These are phyloP conservation scores for Cosmia trapezina DNA, from an alignment of 2,888 invertebrate genomes.

Conservation along the genomic window DNA sequence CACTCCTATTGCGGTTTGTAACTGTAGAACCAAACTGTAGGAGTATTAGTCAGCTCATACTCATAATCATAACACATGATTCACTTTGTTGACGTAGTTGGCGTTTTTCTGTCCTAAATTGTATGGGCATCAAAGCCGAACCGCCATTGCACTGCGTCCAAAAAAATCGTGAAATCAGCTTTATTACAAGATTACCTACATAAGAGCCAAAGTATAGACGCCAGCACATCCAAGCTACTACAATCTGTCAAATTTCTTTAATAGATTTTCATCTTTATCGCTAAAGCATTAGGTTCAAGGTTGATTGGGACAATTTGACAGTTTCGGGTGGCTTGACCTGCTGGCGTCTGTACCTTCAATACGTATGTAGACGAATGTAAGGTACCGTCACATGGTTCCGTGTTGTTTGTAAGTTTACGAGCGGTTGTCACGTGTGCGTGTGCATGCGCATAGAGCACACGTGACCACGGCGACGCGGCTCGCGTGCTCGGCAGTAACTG, in stretches of 20 bases:
- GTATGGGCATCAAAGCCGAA: not conserved
- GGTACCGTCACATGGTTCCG: slow-evolving; percentile 7
- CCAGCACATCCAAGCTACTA: too few relatives aligned
- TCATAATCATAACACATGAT: too few relatives aligned
- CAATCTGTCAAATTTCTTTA: too few relatives aligned
- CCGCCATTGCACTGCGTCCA: not conserved
- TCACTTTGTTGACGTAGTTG: not conserved
- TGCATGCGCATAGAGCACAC: slow-evolving; percentile 71
- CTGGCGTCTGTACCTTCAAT: not conserved
- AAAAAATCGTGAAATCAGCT: not conserved
- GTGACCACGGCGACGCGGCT: slow-evolving; percentile 67
- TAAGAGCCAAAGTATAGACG: too few relatives aligned
- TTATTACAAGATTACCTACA: not conserved
- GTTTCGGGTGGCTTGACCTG: too few relatives aligned
- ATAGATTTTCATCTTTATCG: too few relatives aligned
- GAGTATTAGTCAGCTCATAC: not conserved
- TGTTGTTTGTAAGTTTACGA: slow-evolving; percentile 37
- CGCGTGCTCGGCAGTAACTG: slow-evolving; percentile 73
- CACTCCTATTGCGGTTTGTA: slow-evolving; percentile 15
- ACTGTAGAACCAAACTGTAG: not conserved
- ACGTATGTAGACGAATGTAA: not conserved
- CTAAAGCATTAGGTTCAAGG: too few relatives aligned
- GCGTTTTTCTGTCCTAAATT: not conserved
- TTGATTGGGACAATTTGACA: too few relatives aligned
- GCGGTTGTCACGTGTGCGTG: slow-evolving; percentile 70